These are phyloP conservation scores for Lethenteron camtschaticum DNA, from an alignment of 2,113 vertebrate species.

Conservation along the genomic window DNA sequence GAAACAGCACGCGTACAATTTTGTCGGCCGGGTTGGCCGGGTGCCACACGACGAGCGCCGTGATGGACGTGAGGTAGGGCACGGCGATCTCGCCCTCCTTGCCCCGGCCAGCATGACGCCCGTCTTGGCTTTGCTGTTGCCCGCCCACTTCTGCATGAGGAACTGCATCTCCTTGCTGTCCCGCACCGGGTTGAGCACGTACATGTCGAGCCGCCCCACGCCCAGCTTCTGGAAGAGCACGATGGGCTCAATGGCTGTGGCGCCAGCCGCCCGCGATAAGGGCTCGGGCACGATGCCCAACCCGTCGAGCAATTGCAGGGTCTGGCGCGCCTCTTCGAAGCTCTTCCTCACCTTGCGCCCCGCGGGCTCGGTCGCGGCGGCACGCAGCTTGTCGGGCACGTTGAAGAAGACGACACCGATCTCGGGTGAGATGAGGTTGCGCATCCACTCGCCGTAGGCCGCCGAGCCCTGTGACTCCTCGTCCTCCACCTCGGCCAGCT, in stretches of 20 bases:
- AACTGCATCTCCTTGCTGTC: conserved; percentile 99
- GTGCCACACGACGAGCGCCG: conserved; percentile 85
- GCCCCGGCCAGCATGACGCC: conserved; percentile 65
- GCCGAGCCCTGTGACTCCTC: conserved; percentile 51
- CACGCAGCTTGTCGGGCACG: conserved; percentile 68
- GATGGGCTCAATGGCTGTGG: conserved; percentile 57
- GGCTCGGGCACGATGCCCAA: conserved; percentile 74
- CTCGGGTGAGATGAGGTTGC: conserved; percentile 87
- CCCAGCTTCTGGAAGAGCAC: conserved; percentile 93
- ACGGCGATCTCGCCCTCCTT: conserved; percentile 97
- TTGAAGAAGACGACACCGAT: conserved; percentile 93
- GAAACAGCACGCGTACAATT: conserved; percentile 85
- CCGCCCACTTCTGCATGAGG: conserved; percentile 95
- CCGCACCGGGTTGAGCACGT: conserved; percentile 77
- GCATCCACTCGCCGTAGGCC: conserved; percentile 75
- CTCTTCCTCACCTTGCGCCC: conserved; percentile 73
- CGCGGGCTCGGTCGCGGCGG: conserved; percentile 34
- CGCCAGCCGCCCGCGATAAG: conserved; percentile 63
- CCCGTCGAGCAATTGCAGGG: conserved; percentile 67
- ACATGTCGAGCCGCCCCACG: conserved; percentile 88
- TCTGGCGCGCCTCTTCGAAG: conserved; percentile 79
- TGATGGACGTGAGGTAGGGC: conserved; percentile 87
- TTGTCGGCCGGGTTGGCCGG: conserved; percentile 75
- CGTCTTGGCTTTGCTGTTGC: conserved; percentile 96
- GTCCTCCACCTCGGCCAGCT: conserved; percentile 79